Evolutionary conservation across 2,113 vertebrate species (phyloP), one percentile per base, ranked within the genome.

Genomic region (Paramormyrops kingsleyae): DNA sequence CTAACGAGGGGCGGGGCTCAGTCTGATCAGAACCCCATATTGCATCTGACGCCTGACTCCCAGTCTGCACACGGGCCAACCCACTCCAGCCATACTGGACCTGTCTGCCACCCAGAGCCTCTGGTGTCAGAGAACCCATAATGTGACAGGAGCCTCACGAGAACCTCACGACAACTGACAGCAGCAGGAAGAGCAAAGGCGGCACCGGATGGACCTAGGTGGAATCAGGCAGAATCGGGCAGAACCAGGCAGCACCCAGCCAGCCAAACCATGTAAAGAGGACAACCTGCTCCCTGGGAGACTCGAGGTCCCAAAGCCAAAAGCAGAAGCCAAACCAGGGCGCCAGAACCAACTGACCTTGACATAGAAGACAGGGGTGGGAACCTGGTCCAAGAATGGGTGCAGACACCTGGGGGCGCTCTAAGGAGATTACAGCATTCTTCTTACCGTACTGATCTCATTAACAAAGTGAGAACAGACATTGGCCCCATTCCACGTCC

Each of bases 21-120:
- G 92, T 94, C 92, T 92, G 90, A 92, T 93, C 80, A 56, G 91
- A 92, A 88, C 91, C 90, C 77, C 49, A 27, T 24, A 13, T 39
- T 92, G 83, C 90, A 92, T 92, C 92, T 92, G 92, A 91, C 92
- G 94, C 93, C 94, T 94, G 94, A 93, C 93, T 94, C 93, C 91
- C 91, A 90, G 88, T 80, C 89, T 77, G 66, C 93, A 94, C 94
- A 87, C 92, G 21, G 77, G 89, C 88, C 92, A 94, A 59, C 89
- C 62, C 88, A 66, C 56, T 56, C 90, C 89, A 88, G 89, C 77
- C 31, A 66, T 35, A 89, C 91, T 87, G 91, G 89, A 89, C 88
- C 89, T 87, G 44, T 56, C 15, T 19, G 62, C 88, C 15, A 42
- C 35, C 35, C 74, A 12, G 62, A 70, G n/a, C 27, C n/a, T 27